These are phyloP conservation scores for Lateolabrax maculatus DNA, from an alignment of 2,797 vertebrate genomes.

Conservation along the genomic window DNA sequence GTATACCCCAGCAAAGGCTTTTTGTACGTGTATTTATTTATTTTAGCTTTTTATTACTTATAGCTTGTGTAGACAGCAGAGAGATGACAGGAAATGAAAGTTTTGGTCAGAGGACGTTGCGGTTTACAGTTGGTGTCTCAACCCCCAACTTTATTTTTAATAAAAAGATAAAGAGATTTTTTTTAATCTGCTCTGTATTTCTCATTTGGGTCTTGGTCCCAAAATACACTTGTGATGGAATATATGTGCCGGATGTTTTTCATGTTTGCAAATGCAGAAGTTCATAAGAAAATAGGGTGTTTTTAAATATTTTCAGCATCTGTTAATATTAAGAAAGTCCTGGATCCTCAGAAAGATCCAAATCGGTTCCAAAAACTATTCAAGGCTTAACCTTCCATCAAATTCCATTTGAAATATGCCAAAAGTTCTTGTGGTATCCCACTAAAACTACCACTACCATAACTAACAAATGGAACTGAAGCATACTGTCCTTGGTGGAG, in stretches of 20 bases:
- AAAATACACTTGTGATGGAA: neutral
- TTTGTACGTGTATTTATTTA: too few species aligned
- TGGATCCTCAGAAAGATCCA: neutral
- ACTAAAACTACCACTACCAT: too few species aligned
- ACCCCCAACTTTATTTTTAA: neutral
- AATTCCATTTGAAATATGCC: neutral
- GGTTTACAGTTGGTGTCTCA: neutral
- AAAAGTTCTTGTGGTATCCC: neutral
- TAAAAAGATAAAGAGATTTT: neutral
- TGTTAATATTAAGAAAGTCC: neutral
- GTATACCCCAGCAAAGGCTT: too few species aligned
- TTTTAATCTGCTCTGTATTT: neutral
- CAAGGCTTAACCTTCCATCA: neutral
- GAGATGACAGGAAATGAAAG: neutral
- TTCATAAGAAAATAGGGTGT: neutral
- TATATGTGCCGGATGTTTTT: neutral
- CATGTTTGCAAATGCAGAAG: neutral
- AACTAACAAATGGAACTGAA: neutral
- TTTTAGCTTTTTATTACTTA: conserved; percentile 3
- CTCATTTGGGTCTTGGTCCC: neutral
- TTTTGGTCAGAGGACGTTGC: neutral
- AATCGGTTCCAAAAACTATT: neutral
- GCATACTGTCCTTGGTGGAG: neutral
- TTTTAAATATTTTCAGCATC: neutral
- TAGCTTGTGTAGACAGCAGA: neutral